Evolutionary conservation across 2,888 invertebrate species (phyloP), one percentile per base, ranked within the genome.

Genomic region (Watsonalla binaria): DNA sequence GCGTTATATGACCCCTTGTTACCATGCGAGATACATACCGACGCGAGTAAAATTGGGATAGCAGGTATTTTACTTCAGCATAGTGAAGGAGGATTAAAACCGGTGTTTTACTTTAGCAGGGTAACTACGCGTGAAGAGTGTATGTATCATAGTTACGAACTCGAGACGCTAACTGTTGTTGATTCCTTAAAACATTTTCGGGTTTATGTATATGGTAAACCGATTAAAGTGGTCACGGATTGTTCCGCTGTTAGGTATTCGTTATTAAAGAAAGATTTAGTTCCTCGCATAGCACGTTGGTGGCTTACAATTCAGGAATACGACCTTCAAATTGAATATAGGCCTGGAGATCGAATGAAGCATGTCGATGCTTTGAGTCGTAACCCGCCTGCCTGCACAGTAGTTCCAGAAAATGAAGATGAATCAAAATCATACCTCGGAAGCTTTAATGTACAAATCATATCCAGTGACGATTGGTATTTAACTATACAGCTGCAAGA

Each of bases 131-230:
- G 39, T 2, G 68, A 68, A 11, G 73, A 74, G 70, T 52, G 54
- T 5, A 47, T 59, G 2, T 77, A 69, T 51, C 69, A 68, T 70
- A 80, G 59, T 65, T 81, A 78, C 54, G 77, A 81, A 47, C 59
- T 81, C 0, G 62, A 80, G 54, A 75, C 76, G 0, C 55, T 79
- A 0, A 75, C 76, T 0, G 73, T 76, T 46, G 66, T 68, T 0
- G 66, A 68, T 58, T 66, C 72, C 0, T 53, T 78, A 6, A 57
- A 60, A 13, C 51, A 54, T 5, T 70, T 72, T 52, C 50, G 70
- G 0, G 60, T 68, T 0, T 71, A 72, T 50, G 14, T 70, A 0
- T 11, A 61, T 6, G 70, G 67, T 33, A 63, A 62, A 51, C 59
- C 52, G 0, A 51, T 69, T 7, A 61, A 59, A 47, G 51, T 66